Percentiles rank a stretch among this genome's conserved stretches.
Evolutionary conservation across 2,797 vertebrate genomes (phyloP).

Genomic region (Oceanodroma leucorhoa): DNA sequence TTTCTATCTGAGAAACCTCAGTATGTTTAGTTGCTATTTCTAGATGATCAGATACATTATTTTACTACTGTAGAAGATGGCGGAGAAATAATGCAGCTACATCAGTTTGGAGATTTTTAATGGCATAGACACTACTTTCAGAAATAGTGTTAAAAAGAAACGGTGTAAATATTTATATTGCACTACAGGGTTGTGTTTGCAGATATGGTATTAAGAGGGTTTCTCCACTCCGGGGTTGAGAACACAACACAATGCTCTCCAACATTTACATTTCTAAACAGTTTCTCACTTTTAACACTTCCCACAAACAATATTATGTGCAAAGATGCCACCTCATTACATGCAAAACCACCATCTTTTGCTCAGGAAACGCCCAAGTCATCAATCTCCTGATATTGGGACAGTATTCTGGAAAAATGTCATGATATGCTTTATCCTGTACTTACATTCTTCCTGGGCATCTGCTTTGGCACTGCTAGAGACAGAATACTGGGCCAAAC

Average conservation of each 20-base stretch:
- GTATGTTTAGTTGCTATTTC: not conserved
- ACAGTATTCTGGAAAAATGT: not conserved
- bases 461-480: not conserved
- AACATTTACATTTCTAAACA: not conserved
- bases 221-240: not conserved
- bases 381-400: fast-evolving
- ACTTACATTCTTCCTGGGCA: not conserved
- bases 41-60: not conserved
- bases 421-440: not conserved
- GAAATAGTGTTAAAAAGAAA: not conserved
- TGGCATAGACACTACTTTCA: not conserved
- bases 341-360: not conserved
- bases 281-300: not conserved
- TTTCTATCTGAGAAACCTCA: not conserved
- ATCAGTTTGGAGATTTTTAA: not conserved
- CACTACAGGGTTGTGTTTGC: not conserved
- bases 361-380: not conserved
- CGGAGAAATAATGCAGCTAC: not conserved
- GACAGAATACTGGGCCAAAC: not conserved
- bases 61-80: not conserved
- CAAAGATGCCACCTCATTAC: not conserved
- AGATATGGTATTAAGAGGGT: not conserved
- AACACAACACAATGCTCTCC: not conserved
- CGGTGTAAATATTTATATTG: not conserved
- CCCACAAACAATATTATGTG: not conserved